Conservation (phyloP, 1,140 invertebrate genomes). For the Lepidurus apus region DNA sequence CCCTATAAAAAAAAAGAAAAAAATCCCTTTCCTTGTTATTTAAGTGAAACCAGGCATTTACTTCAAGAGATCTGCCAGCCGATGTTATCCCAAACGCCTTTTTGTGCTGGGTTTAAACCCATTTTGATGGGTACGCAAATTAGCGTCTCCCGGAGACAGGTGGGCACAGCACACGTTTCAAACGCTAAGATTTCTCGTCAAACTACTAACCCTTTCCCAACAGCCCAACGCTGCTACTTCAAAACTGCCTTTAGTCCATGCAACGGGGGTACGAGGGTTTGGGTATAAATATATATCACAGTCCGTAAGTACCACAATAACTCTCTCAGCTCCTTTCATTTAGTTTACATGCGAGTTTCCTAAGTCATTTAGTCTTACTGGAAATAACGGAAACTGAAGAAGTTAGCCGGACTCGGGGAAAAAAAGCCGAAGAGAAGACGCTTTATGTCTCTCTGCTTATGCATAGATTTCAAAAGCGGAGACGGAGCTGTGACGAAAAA, state of each 20-base stretch:
- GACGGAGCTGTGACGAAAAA: not conserved
- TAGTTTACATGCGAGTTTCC: not conserved
- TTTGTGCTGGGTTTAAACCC: not conserved
- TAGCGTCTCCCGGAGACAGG: constrained; percentile 20
- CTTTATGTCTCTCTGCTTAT: not conserved
- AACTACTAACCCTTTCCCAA: not conserved
- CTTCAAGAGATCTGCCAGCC: constrained; percentile 14
- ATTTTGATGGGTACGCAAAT: constrained; percentile 22
- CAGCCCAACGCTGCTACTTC: constrained; percentile 10
- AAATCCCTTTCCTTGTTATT: not conserved
- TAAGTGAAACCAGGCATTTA: not conserved
- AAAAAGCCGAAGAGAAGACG: not conserved
- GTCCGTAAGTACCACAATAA: constrained; percentile 21
- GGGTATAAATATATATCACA: constrained; percentile 13
- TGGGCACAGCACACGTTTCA: constrained; percentile 14
- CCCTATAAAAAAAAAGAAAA: not conserved
- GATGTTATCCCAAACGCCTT: constrained; percentile 14
- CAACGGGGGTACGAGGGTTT: not conserved
- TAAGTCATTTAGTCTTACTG: not conserved
- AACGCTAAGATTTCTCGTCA: constrained; percentile 9
- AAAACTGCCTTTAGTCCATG: not conserved
- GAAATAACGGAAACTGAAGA: not conserved
- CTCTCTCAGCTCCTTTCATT: not conserved
- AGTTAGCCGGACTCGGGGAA: not conserved
- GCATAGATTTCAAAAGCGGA: not conserved